Evolutionary conservation across 2,888 invertebrate species (phyloP).

Genomic region (Xylophagus ater): DNA sequence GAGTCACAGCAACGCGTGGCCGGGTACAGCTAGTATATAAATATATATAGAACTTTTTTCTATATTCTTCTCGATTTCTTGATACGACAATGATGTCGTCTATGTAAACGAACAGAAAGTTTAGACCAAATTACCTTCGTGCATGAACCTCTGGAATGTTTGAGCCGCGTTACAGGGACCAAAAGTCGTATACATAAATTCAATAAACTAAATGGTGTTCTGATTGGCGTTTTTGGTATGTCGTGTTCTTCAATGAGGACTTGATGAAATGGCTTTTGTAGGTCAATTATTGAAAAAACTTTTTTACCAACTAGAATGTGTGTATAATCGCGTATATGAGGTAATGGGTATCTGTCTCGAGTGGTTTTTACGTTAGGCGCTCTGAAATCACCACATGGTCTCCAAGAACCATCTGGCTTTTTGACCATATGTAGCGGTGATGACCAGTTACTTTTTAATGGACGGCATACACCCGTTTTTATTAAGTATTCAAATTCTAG

Average conservation of each 20-base stretch:
- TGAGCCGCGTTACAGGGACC: constrained; percentile 27
- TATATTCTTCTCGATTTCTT: not conserved
- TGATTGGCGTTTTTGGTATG: constrained; percentile 28
- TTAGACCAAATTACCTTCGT: constrained; percentile 17
- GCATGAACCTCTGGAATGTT: constrained; percentile 25
- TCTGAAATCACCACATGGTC: constrained; percentile 22
- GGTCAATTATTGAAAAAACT: constrained; percentile 20
- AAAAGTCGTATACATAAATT: constrained; percentile 25
- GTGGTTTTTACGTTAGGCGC: constrained; percentile 1
- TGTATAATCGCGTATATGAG: constrained; percentile 7
- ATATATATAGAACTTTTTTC: too few relatives aligned
- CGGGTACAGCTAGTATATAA: too few relatives aligned
- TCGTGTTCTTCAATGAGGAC: constrained; percentile 25
- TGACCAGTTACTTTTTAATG: constrained; percentile 30
- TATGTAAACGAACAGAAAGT: constrained; percentile 20
- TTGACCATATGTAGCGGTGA: constrained; percentile 27
- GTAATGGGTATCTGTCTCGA: constrained; percentile 8
- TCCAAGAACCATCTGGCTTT: constrained; percentile 39
- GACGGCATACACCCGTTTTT: constrained; percentile 30
- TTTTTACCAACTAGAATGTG: not conserved
- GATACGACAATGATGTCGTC: constrained; percentile 23
- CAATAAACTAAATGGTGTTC: constrained; percentile 27
- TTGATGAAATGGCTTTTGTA: constrained; percentile 26
- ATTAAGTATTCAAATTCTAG: not conserved
- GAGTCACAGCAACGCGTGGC: too few relatives aligned